phyloP scores from a whole-genome alignment of 35 echinoderm and acorn worm genomes.

The Heliocidaris erythrogramma region DNA sequence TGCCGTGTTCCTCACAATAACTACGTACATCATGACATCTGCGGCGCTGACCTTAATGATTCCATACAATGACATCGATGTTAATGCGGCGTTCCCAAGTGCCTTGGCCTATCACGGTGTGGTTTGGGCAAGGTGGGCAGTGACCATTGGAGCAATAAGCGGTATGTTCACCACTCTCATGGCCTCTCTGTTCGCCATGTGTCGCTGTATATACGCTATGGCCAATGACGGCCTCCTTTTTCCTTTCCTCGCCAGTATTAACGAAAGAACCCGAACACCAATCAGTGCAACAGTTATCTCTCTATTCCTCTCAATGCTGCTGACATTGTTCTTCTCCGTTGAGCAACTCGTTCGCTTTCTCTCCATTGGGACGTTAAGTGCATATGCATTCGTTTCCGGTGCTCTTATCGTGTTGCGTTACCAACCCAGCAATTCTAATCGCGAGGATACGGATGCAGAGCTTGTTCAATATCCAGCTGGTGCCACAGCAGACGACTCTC shows the following conservation, averaged over 20 bases:
- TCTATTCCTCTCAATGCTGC: conserved; percentile 49
- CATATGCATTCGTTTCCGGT: conserved; percentile 73
- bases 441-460: neutral
- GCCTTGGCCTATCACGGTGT: conserved; percentile 63
- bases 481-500: neutral
- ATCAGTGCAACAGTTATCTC: conserved; percentile 59
- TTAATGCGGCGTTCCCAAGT: conserved; percentile 55
- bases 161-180: conserved; percentile 69
- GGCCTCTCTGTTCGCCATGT: conserved; percentile 62
- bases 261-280: conserved; percentile 63
- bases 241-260: conserved; percentile 53
- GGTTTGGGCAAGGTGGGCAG: conserved; percentile 46
- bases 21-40: conserved; percentile 65
- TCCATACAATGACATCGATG: conserved; percentile 58
- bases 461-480: neutral
- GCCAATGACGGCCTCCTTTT: conserved; percentile 84
- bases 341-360: conserved; percentile 84
- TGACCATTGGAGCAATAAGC: conserved; percentile 62
- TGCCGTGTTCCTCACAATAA: conserved; percentile 54
- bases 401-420: conserved; percentile 78
- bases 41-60: conserved; percentile 72
- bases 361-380: conserved; percentile 83
- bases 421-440: neutral
- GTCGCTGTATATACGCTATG: conserved; percentile 81
- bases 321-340: conserved; percentile 68